phyloP scores from a whole-genome alignment of 2,888 invertebrate species.

The Stomorhina lunata region DNA sequence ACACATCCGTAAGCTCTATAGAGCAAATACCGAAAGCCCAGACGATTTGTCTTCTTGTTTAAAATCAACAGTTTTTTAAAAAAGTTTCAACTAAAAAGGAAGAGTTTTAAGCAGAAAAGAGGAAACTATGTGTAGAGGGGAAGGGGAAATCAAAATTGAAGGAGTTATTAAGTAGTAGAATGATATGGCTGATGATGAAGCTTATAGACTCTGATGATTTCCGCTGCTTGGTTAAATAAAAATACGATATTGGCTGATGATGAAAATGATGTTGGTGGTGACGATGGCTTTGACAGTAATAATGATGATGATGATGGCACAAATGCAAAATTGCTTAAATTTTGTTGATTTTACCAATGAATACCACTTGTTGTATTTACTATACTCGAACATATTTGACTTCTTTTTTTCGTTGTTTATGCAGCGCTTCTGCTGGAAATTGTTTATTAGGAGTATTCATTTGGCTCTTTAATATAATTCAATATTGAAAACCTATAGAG shows the following conservation, averaged over 20 bases:
- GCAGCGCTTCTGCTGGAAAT: not conserved
- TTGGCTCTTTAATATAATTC: not conserved
- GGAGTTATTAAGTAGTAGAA: constrained; percentile 37
- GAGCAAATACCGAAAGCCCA: not conserved
- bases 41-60: constrained; percentile 52
- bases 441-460: not conserved
- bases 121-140: not conserved
- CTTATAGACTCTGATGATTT: constrained; percentile 36
- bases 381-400: constrained; percentile 31
- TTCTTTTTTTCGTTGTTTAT: constrained; percentile 8
- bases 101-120: no score
- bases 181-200: constrained; percentile 33
- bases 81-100: no score
- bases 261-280: constrained; percentile 23
- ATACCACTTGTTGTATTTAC: constrained; percentile 53
- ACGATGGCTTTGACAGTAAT: no score
- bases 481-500: no score
- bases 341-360: constrained; percentile 46
- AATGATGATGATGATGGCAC: constrained; percentile 24
- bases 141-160: constrained; percentile 24
- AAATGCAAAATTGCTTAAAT: constrained; percentile 48
- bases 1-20: not conserved
- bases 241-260: no score
- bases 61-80: constrained; percentile 38
- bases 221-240: constrained; percentile 12